Evolutionary conservation across 2,113 vertebrate genomes (phyloP).

Genomic region (Psammodynastes pulverulentus): DNA sequence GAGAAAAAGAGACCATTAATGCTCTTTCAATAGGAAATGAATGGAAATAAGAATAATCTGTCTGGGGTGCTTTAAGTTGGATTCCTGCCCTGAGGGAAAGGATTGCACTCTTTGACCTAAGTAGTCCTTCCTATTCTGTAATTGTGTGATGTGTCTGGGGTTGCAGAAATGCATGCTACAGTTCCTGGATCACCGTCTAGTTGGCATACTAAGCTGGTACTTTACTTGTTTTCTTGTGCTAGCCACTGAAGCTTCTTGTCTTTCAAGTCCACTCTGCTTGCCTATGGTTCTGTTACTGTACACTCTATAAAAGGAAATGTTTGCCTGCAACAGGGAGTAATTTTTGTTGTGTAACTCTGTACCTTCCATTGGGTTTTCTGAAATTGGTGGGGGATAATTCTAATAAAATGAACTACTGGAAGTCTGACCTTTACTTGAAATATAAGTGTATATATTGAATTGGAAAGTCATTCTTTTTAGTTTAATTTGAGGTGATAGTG

Average conservation of each 20-base stretch:
- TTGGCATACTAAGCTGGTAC: background rate
- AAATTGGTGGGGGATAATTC: background rate
- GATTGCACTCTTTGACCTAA: background rate
- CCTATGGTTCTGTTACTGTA: background rate
- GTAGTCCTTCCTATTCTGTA: background rate
- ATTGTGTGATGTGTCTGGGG: background rate
- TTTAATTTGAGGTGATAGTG: background rate
- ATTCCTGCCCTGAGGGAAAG: background rate
- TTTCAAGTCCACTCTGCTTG: background rate
- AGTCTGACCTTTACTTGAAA: background rate
- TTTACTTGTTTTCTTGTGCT: background rate
- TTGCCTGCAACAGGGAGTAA: no score
- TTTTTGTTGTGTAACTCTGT: background rate
- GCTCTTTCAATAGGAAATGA: background rate
- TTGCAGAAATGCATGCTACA: background rate
- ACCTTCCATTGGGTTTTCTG: background rate
- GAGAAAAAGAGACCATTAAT: background rate
- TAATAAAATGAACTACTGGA: background rate
- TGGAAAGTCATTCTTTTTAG: background rate
- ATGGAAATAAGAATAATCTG: no score
- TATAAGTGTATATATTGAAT: background rate
- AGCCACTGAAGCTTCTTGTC: background rate
- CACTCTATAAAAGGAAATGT: background rate
- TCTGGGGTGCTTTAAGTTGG: background rate
- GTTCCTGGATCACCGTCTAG: background rate